Conservation (phyloP, 2,797 vertebrate genomes). For the Poeciliopsis infans region DNA sequence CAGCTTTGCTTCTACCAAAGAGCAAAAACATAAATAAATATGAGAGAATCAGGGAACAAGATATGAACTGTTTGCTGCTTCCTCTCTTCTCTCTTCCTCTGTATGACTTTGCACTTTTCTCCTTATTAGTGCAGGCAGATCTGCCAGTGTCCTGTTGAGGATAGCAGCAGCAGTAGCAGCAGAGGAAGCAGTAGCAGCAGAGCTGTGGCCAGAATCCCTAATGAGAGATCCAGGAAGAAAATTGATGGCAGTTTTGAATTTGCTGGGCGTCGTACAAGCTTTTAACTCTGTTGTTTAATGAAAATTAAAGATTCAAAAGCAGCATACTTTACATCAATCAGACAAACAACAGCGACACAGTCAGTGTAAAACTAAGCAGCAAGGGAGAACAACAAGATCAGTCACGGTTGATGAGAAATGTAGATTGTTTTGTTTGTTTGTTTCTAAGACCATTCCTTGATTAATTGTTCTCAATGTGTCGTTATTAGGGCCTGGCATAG, state of each 20-base stretch:
- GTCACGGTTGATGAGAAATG: constrained; percentile 15
- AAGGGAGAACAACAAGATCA: constrained; percentile 26
- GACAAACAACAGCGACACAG: constrained; percentile 49
- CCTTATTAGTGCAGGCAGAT: constrained; percentile 59
- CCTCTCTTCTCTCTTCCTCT: constrained; percentile 9
- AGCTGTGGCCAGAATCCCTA: constrained; percentile 73
- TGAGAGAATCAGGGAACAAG: constrained; percentile 29
- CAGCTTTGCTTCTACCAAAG: constrained; percentile 16
- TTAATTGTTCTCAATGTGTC: not conserved
- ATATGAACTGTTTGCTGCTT: constrained; percentile 20
- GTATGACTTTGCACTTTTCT: constrained; percentile 79
- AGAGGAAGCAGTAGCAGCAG: constrained; percentile 6
- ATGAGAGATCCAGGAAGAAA: constrained; percentile 69
- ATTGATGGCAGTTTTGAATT: constrained; percentile 71
- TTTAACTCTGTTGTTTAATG: constrained; percentile 66
- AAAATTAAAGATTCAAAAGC: constrained; percentile 75
- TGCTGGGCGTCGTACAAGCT: constrained; percentile 47
- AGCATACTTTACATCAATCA: constrained; percentile 74
- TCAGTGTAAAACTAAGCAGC: constrained; percentile 30
- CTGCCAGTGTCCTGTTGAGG: constrained; percentile 53
- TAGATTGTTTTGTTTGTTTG: not conserved
- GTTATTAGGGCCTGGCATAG: not conserved
- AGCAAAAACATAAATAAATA: constrained; percentile 16
- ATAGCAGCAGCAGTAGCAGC: constrained; percentile 48
- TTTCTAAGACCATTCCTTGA: not conserved